Evolutionary conservation across 2,113 vertebrate species (phyloP).

Genomic region (Eonycteris spelaea): DNA sequence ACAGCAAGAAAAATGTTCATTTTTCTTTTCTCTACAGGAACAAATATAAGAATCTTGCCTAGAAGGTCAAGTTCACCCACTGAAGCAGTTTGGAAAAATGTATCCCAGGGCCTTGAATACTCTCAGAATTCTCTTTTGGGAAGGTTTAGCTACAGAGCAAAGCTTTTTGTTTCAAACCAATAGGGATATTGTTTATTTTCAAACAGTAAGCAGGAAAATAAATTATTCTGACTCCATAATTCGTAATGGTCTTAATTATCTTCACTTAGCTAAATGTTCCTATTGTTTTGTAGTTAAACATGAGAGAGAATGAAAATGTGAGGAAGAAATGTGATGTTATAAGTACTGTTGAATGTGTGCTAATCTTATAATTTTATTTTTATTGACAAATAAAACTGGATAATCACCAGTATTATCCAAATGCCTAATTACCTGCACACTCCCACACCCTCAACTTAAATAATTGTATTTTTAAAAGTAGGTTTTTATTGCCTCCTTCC

Average conservation of each 20-base stretch:
- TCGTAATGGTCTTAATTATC: slow-evolving; percentile 52
- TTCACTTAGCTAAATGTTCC: slow-evolving; percentile 41
- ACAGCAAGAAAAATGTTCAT: slow-evolving; percentile 60
- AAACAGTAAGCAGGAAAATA: slow-evolving; percentile 24
- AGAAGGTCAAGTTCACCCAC: slow-evolving; percentile 68
- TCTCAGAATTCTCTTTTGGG: slow-evolving; percentile 51
- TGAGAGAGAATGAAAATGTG: neutral
- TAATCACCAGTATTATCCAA: neutral
- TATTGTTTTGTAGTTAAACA: slow-evolving; percentile 26
- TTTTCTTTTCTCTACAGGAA: slow-evolving; percentile 56
- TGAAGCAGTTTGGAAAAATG: slow-evolving; percentile 63
- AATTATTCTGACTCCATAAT: slow-evolving; percentile 23
- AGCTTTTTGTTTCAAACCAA: slow-evolving; percentile 36
- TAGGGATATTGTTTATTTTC: slow-evolving; percentile 47
- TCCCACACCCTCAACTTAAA: neutral
- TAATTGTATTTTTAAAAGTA: slow-evolving; percentile 22
- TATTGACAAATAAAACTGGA: slow-evolving; percentile 27
- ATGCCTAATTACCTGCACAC: neutral
- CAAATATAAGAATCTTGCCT: slow-evolving; percentile 65
- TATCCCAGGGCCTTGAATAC: slow-evolving; percentile 29
- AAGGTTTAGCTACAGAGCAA: neutral
- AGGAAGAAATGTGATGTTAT: neutral
- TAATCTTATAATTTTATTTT: slow-evolving; percentile 27
- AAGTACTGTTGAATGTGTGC: neutral
- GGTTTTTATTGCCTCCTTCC: neutral